phyloP scores from a whole-genome alignment of 2,888 invertebrate genomes.

The Xylota sylvarum region DNA sequence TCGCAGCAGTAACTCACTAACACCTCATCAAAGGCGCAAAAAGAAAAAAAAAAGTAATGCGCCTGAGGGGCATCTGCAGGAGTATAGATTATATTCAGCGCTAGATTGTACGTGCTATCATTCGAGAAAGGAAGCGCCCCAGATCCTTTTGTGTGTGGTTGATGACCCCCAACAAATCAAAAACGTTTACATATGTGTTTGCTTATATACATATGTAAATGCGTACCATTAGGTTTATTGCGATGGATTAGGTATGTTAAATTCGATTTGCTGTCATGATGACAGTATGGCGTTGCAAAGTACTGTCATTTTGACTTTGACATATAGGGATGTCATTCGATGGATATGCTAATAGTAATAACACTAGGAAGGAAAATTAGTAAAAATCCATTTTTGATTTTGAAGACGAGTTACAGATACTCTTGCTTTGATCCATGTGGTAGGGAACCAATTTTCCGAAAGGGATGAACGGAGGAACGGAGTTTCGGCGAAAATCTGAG shows the following conservation, averaged over 20 bases:
- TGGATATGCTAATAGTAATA: not conserved
- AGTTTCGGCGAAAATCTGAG: too few relatives aligned
- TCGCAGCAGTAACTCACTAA: slow-evolving; percentile 72
- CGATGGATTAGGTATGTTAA: slow-evolving; percentile 34
- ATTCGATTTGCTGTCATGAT: slow-evolving; percentile 39
- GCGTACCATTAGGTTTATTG: slow-evolving; percentile 48
- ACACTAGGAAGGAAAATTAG: not conserved
- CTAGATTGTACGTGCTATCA: slow-evolving; percentile 32
- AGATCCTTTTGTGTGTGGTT: slow-evolving; percentile 36
- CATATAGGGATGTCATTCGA: not conserved
- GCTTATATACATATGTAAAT: slow-evolving; percentile 18
- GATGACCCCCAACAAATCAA: slow-evolving; percentile 62
- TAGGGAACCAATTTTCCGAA: too few relatives aligned
- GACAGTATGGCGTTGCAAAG: slow-evolving; percentile 4
- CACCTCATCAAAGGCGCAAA: slow-evolving; percentile 73
- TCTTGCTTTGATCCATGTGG: too few relatives aligned
- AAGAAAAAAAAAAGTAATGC: slow-evolving; percentile 13
- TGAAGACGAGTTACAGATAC: too few relatives aligned
- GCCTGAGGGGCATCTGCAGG: slow-evolving; percentile 48
- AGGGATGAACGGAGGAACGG: too few relatives aligned
- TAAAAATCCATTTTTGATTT: not conserved
- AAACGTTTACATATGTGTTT: slow-evolving; percentile 58
- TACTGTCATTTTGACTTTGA: slow-evolving; percentile 35
- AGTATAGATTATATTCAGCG: slow-evolving; percentile 43
- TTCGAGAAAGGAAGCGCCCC: not conserved